Conservation (phyloP, 2,113 vertebrate genomes). For the Pangasianodon gigas region DNA sequence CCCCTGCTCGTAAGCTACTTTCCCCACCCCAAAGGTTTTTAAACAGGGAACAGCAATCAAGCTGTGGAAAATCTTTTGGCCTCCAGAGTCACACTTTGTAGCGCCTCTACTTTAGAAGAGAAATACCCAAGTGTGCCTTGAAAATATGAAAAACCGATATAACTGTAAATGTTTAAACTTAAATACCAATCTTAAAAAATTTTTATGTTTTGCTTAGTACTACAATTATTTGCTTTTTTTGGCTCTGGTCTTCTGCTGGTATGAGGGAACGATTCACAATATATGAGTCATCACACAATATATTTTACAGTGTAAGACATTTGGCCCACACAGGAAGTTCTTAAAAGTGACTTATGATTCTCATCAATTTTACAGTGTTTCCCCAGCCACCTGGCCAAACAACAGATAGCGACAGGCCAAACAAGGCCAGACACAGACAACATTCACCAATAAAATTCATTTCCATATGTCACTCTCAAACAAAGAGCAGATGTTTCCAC, state of each 20-base stretch:
- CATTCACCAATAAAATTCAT: conserved; percentile 14
- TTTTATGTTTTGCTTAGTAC: not conserved
- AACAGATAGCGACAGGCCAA: conserved; percentile 11
- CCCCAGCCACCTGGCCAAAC: conserved; percentile 35
- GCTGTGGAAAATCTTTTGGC: not conserved
- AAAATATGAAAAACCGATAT: not conserved
- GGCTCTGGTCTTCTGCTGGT: not conserved
- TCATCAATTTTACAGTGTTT: conserved; percentile 32
- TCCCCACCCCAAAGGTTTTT: not conserved
- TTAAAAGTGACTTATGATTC: conserved; percentile 36
- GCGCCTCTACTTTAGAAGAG: not conserved
- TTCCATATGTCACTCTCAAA: conserved; percentile 6
- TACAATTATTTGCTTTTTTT: not conserved
- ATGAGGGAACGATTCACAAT: not conserved
- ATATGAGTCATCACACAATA: not conserved
- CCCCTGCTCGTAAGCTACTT: not conserved
- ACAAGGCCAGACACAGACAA: not conserved
- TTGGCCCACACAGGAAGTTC: conserved; percentile 40
- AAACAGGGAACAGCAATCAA: not conserved
- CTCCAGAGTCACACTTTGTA: not conserved
- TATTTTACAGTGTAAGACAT: conserved; percentile 4
- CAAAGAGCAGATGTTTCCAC: not conserved
- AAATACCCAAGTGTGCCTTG: not conserved
- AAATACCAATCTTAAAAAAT: not conserved
- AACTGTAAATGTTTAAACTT: not conserved